phyloP scores from a whole-genome alignment of 2,797 vertebrate genomes.

The Smutsia gigantea region DNA sequence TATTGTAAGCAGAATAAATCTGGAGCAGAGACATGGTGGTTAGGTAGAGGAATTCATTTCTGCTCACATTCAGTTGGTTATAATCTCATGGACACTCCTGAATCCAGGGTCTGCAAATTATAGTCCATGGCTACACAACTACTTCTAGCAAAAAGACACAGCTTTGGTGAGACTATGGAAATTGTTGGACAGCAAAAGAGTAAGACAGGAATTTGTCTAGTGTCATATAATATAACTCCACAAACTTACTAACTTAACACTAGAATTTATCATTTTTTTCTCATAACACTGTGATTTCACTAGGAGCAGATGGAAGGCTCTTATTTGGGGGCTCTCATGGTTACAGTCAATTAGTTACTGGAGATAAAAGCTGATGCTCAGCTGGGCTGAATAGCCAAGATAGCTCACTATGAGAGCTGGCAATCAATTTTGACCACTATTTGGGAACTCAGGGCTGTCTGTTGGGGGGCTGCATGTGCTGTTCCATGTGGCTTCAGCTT shows the following conservation, averaged over 20 bases:
- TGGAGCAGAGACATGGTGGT: background rate
- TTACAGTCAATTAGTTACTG: background rate
- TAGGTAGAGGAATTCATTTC: background rate
- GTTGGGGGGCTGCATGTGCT: background rate
- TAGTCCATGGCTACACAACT: background rate
- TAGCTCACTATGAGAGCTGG: background rate
- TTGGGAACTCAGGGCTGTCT: background rate
- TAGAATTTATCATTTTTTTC: background rate
- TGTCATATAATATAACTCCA: too few species aligned
- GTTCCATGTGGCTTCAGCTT: background rate
- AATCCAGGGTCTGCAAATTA: background rate
- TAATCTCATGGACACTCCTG: background rate
- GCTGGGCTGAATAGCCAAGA: background rate
- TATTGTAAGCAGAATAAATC: conserved; percentile 16
- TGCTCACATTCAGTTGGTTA: background rate
- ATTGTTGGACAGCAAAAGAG: background rate
- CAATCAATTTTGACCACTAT: background rate
- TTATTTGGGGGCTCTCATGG: background rate
- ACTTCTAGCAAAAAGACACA: background rate
- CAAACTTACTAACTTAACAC: background rate
- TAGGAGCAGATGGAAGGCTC: background rate
- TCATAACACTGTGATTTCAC: background rate
- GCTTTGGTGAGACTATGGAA: background rate
- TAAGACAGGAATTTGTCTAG: background rate
- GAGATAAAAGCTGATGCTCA: background rate